Evolutionary conservation across 2,113 vertebrate genomes (phyloP).

Genomic region (Mormyrus iriodes): DNA sequence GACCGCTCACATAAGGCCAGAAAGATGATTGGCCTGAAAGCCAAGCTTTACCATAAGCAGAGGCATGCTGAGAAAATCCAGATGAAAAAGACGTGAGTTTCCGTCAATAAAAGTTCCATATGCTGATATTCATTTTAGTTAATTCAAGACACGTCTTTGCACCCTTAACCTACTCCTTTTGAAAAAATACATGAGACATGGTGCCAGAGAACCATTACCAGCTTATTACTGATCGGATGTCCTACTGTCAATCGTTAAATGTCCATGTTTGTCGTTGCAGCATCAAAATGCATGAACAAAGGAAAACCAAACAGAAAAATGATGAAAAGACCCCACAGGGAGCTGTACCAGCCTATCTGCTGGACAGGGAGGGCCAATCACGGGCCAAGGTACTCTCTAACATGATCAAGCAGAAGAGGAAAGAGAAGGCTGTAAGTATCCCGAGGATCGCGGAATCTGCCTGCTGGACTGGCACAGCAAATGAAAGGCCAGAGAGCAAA

Average conservation of each 20-base stretch:
- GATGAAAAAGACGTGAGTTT: conserved; percentile 97
- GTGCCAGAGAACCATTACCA: neutral
- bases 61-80: conserved; percentile 95
- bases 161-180: neutral
- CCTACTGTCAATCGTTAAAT: neutral
- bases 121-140: neutral
- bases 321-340: conserved; percentile 93
- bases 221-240: neutral
- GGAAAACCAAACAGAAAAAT: conserved; percentile 86
- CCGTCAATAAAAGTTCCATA: too few species aligned
- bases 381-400: conserved; percentile 93
- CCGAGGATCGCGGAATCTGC: neutral
- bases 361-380: conserved; percentile 91
- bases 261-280: conserved; percentile 48
- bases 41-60: conserved; percentile 95
- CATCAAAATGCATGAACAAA: conserved; percentile 97
- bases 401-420: conserved; percentile 99
- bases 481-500: neutral
- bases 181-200: neutral
- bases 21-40: conserved; percentile 94
- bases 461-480: neutral
- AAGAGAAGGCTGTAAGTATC: conserved; percentile 93
- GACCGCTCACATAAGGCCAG: conserved; percentile 87
- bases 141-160: neutral
- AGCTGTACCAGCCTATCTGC: conserved; percentile 86